Evolutionary conservation across 2,888 invertebrate genomes (phyloP), one percentile per base, ranked within the genome.

Genomic region (Meliscaeva auricollis): DNA sequence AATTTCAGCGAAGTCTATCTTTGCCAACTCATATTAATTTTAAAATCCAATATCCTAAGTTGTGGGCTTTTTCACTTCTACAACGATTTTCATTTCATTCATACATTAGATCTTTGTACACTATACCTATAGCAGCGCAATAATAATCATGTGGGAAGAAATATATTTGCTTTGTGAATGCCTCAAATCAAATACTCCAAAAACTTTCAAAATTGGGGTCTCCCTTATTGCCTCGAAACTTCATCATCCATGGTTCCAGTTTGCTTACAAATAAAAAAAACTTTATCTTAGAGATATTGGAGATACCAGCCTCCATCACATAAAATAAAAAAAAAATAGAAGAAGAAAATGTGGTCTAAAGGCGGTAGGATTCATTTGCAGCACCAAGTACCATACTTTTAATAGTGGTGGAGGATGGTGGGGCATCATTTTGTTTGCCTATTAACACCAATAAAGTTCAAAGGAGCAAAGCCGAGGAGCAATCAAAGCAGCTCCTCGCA

Each of bases 391-490:
- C 66, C 35, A n/a, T n/a, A 17, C 50, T 20, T 35, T 66, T n/a
- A 5, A 35, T 58, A 75, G 11, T 8, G n/a, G 26, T n/a, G 32
- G n/a, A 11, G 22, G 50, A 17, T 72, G 64, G 74, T 22, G 76
- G 72, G 74, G 15, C 62, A 75, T 79, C 76, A 80, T 80, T 85
- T 80, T 80, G 84, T 85, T 66, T 85, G 84, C 84, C 80, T 85
- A 85, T 85, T 85, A 85, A 85, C 84, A 85, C 84, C 84, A 80
- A 80, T 73, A 85, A 80, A 85, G 84, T 85, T 80, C 84, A 80
- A 85, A 85, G 80, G 80, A 85, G 84, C 84, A 85, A 85, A 80
- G 26, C 74, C 68, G 68, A 80, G 84, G 62, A 80, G 84, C 84
- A 85, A 80, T 85, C 80, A 85, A 80, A 85, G 64, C 79, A 70